Evolutionary conservation across 2,113 vertebrate genomes (phyloP).

Genomic region (Cebus imitator): DNA sequence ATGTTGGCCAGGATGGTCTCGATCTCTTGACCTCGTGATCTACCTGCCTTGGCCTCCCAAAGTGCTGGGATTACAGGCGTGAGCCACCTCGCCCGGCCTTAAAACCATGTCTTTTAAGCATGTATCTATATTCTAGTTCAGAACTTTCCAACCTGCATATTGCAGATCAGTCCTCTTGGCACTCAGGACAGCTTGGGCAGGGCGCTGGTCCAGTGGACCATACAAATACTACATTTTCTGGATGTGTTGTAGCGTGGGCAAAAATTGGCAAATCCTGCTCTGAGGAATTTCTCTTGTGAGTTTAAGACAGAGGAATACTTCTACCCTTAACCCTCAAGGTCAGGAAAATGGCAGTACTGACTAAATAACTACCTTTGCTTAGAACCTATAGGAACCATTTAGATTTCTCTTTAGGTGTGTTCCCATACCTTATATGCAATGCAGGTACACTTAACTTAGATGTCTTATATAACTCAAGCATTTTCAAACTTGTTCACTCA

Average conservation of each 20-base stretch:
- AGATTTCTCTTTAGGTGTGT: not conserved
- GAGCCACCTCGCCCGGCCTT: not conserved
- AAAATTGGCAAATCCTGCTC: not conserved
- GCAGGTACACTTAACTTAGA: not conserved
- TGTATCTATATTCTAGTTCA: not conserved
- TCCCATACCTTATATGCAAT: not conserved
- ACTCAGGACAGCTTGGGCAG: not conserved
- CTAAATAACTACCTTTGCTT: not conserved
- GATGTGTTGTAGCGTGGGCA: not conserved
- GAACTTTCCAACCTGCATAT: not conserved
- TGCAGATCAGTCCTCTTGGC: not conserved
- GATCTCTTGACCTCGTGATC: no score
- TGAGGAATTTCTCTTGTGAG: not conserved
- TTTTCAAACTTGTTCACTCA: slow-evolving; percentile 6
- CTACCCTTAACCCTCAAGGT: not conserved
- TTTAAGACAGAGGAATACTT: not conserved
- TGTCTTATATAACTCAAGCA: not conserved
- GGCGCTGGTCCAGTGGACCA: not conserved
- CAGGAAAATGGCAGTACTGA: not conserved
- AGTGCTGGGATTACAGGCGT: no score
- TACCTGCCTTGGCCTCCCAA: no score
- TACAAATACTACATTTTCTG: not conserved
- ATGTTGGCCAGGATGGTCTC: no score
- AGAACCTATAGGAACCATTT: not conserved
- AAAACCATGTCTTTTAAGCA: not conserved